Conservation (phyloP, 2,113 vertebrate genomes). For the Phyllostomus hastatus region DNA sequence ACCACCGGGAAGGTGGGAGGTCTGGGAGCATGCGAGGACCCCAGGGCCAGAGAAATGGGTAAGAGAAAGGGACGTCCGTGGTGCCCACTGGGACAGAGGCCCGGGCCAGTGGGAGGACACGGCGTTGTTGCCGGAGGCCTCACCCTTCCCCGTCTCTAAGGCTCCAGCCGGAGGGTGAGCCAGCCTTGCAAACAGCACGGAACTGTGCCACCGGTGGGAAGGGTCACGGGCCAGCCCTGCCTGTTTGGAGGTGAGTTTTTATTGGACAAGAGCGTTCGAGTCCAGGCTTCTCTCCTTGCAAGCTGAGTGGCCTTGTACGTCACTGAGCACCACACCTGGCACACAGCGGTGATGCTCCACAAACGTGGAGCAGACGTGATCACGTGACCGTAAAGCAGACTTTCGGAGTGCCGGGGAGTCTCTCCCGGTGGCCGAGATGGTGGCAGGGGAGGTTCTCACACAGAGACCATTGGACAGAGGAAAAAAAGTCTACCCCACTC, state of each 20-base stretch:
- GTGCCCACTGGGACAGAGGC: neutral
- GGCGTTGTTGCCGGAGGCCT: neutral
- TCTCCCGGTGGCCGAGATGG: too few species aligned
- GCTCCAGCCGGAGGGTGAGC: neutral
- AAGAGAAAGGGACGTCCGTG: fast-evolving
- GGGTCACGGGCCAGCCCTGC: neutral
- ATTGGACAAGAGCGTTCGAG: neutral
- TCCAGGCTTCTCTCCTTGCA: neutral
- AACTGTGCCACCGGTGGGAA: neutral
- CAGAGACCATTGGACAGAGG: too few species aligned
- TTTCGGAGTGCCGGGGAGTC: too few species aligned
- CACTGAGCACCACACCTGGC: neutral
- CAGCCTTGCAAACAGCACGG: neutral
- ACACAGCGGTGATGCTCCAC: neutral
- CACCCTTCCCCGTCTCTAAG: neutral
- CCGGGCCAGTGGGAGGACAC: neutral
- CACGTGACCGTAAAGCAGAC: too few species aligned
- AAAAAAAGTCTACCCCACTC: too few species aligned
- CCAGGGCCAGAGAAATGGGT: neutral
- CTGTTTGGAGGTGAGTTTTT: neutral
- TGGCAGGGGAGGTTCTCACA: too few species aligned
- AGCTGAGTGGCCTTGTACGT: neutral
- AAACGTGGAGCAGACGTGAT: neutral
- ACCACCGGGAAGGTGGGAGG: neutral
- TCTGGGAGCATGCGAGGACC: fast-evolving